Conservation (phyloP, 2,888 invertebrate species). For the Cataglyphis rosenhaueri region DNA sequence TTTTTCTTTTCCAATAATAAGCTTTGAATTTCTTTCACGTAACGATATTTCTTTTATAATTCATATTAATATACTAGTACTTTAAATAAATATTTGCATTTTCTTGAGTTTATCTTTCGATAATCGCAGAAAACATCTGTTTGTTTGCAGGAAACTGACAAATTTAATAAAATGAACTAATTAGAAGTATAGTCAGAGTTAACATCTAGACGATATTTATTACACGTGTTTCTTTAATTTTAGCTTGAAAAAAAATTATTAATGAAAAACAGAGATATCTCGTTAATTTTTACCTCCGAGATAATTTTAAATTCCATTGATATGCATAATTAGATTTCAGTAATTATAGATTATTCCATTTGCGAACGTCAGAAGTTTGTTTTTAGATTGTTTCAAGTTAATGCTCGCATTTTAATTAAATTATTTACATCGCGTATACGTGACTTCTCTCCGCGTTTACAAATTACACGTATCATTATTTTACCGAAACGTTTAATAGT, state of each 20-base stretch:
- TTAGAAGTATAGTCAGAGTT: background rate
- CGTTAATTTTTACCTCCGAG: slow-evolving; percentile 24
- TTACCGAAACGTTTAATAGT: background rate
- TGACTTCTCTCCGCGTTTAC: background rate
- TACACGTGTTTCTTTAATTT: slow-evolving; percentile 26
- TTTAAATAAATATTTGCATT: background rate
- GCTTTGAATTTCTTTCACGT: background rate
- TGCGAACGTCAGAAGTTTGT: slow-evolving; percentile 5
- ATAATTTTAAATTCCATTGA: slow-evolving; percentile 55
- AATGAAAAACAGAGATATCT: slow-evolving; percentile 16
- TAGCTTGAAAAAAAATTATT: slow-evolving; percentile 16
- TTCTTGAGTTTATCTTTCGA: background rate
- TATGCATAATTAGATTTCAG: slow-evolving; percentile 45
- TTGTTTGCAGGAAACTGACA: background rate
- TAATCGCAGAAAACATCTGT: background rate
- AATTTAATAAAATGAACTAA: slow-evolving; percentile 12
- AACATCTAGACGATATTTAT: background rate
- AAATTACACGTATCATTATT: background rate
- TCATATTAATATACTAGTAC: background rate
- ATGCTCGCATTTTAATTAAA: slow-evolving; percentile 12
- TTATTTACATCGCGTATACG: background rate
- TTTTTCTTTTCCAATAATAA: background rate
- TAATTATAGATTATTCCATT: slow-evolving; percentile 67
- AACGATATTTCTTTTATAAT: background rate
- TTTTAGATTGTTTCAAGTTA: slow-evolving; percentile 10